Conservation (phyloP, 2,888 invertebrate species). For the Cryptus armator region DNA sequence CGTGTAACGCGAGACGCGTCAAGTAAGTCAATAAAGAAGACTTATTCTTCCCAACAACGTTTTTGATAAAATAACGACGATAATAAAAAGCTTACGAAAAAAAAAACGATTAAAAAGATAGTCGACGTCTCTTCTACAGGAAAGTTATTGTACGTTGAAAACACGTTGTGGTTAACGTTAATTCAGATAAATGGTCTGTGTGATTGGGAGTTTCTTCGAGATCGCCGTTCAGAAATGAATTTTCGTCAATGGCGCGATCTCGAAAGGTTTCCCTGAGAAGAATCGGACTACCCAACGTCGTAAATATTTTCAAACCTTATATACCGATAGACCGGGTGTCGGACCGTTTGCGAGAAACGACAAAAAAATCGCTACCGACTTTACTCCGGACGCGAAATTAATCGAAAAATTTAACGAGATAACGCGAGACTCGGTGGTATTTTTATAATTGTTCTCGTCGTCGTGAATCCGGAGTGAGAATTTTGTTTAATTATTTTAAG, state of each 20-base stretch:
- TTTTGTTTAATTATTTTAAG: background rate
- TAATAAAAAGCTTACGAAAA: background rate
- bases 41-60: background rate
- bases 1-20: too few species aligned
- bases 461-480: background rate
- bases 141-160: conserved; percentile 4
- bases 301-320: conserved; percentile 68
- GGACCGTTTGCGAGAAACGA: conserved; percentile 72
- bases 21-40: background rate
- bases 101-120: background rate
- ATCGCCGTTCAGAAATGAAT: background rate
- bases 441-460: background rate
- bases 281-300: conserved; percentile 77
- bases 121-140: conserved; percentile 2
- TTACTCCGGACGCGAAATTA: background rate
- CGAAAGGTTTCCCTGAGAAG: conserved; percentile 76
- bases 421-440: background rate
- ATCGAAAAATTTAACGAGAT: background rate
- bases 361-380: background rate
- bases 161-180: conserved; percentile 14
- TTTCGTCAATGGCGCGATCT: background rate
- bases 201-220: background rate
- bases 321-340: conserved; percentile 70
- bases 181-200: background rate
- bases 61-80: background rate